phyloP scores from a whole-genome alignment of 2,113 vertebrate genomes.

The Oenanthe oenanthe region DNA sequence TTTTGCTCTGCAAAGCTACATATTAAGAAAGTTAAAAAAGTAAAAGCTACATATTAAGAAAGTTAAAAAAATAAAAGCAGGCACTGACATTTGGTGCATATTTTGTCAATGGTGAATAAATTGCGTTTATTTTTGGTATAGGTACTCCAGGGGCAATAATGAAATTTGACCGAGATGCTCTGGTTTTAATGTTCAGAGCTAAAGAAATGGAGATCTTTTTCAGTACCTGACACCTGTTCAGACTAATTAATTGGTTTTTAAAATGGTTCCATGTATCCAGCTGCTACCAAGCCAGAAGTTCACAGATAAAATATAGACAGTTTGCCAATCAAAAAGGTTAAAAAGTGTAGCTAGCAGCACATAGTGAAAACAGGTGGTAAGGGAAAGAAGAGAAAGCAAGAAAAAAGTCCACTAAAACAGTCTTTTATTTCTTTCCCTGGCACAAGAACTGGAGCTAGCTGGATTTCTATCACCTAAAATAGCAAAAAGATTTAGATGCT shows the following conservation, averaged over 20 bases:
- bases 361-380: not conserved
- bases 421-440: not conserved
- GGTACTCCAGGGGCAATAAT: not conserved
- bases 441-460: not conserved
- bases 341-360: not conserved
- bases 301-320: not conserved
- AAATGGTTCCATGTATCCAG: not conserved
- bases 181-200: not conserved
- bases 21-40: not conserved
- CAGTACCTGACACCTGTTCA: not conserved
- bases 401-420: not conserved
- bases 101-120: not conserved
- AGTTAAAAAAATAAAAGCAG: not conserved
- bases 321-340: not conserved
- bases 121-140: not conserved
- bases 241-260: not conserved
- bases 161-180: not conserved
- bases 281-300: not conserved
- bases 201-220: not conserved
- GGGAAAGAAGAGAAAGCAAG: not conserved
- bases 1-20: not conserved
- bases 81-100: not conserved
- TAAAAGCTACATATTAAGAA: not conserved
- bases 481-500: not conserved
- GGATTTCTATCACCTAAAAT: not conserved